A percentile compares a stretch with the other conserved stretches of the same genome.
phyloP scores from a whole-genome alignment of 1,140 invertebrate species.

The Lamellibrachia luymesi region DNA sequence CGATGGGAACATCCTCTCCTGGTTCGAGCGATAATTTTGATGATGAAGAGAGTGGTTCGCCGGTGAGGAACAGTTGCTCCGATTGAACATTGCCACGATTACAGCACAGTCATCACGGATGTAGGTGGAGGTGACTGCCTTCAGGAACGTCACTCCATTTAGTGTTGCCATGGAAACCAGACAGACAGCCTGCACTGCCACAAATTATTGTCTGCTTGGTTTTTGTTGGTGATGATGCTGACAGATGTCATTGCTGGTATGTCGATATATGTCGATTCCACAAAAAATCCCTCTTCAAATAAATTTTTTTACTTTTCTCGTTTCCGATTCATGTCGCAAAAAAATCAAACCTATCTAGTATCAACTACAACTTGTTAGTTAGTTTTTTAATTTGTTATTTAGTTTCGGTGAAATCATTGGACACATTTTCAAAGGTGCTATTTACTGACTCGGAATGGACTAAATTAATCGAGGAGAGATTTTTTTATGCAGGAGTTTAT shows the following conservation, averaged over 20 bases:
- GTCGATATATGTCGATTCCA: background rate
- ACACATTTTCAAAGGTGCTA: too few relatives aligned
- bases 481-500: too few relatives aligned
- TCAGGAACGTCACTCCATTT: background rate
- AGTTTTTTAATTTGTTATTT: too few relatives aligned
- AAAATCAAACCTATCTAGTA: too few relatives aligned
- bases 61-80: background rate
- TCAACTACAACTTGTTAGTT: too few relatives aligned
- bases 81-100: background rate
- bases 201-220: background rate
- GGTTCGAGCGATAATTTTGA: constrained; percentile 6
- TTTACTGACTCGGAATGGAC: too few relatives aligned
- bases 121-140: background rate
- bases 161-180: background rate
- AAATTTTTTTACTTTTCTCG: too few relatives aligned
- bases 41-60: background rate
- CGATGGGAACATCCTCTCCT: constrained; percentile 25
- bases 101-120: too few relatives aligned
- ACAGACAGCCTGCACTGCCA: background rate
- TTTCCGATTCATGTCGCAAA: too few relatives aligned
- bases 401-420: too few relatives aligned
- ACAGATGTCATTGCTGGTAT: background rate
- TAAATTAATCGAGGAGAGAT: too few relatives aligned
- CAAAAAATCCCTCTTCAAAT: background rate
- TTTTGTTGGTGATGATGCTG: background rate